Conservation (phyloP, 2,113 vertebrate genomes). For the Ciconia stormi region DNA sequence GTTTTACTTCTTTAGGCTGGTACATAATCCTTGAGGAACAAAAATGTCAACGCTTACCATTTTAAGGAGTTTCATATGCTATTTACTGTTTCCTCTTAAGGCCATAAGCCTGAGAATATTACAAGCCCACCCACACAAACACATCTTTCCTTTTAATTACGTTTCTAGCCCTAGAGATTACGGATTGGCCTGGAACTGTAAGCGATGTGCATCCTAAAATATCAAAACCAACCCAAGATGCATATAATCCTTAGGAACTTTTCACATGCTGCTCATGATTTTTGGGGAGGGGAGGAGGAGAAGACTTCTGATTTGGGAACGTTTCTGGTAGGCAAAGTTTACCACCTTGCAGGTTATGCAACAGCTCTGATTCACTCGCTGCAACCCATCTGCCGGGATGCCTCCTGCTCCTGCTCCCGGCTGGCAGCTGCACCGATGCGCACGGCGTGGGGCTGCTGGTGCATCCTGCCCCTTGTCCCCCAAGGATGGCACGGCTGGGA, state of each 20-base stretch:
- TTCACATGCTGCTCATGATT: neutral
- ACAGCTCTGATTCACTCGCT: neutral
- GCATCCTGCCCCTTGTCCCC: neutral
- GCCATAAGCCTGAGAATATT: neutral
- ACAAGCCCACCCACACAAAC: neutral
- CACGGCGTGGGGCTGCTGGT: rapidly evolving
- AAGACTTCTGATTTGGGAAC: neutral
- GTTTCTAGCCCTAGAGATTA: neutral
- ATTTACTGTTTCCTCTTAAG: slow-evolving; percentile 20
- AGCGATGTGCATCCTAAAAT: neutral
- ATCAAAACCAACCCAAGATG: neutral
- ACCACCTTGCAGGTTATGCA: neutral
- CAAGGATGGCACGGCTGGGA: rapidly evolving
- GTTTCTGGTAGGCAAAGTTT: neutral
- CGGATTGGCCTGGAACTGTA: neutral
- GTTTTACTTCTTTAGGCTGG: neutral
- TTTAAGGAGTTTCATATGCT: neutral
- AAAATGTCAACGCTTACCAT: neutral
- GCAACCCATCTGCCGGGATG: neutral
- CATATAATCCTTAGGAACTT: neutral
- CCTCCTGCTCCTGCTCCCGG: neutral
- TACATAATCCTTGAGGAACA: neutral
- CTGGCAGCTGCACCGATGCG: rapidly evolving
- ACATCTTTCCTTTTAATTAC: slow-evolving; percentile 12
- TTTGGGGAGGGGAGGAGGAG: neutral